Evolutionary conservation across 2,888 invertebrate genomes (phyloP).

Genomic region (Amiota mariae): DNA sequence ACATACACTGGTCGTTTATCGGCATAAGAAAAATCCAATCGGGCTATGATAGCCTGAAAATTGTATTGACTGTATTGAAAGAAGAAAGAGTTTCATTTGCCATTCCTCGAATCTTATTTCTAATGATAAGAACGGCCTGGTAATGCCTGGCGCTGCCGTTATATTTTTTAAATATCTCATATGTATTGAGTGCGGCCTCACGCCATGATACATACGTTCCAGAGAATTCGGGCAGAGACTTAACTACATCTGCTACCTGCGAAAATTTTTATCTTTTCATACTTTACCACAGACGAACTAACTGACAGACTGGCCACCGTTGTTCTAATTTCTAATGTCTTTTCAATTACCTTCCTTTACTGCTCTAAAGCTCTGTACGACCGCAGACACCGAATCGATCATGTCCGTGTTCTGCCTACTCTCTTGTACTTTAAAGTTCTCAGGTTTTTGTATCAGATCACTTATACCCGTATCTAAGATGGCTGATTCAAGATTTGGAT

Average conservation of each 20-base stretch:
- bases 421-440: too few relatives aligned
- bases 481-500: too few relatives aligned
- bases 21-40: constrained; percentile 13
- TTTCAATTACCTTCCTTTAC: neutral
- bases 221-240: constrained; percentile 8
- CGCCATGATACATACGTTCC: constrained; percentile 33
- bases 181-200: constrained; percentile 30
- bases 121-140: constrained; percentile 35
- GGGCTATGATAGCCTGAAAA: neutral
- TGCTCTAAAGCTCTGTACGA: neutral
- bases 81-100: constrained; percentile 16
- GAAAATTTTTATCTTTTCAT: neutral
- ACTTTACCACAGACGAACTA: neutral
- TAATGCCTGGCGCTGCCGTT: too few relatives aligned
- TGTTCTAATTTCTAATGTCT: neutral
- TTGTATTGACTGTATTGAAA: neutral
- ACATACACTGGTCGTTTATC: constrained; percentile 32
- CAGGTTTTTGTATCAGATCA: too few relatives aligned
- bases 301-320: neutral
- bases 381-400: neutral
- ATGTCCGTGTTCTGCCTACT: neutral
- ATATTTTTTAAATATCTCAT: too few relatives aligned
- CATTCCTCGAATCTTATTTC: constrained; percentile 30
- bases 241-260: neutral
- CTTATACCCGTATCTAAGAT: too few relatives aligned